Percentiles rank a stretch among this genome's conserved stretches.
These are phyloP conservation scores for Tringa solitaria DNA, from an alignment of 2,113 vertebrate genomes.

Conservation along the genomic window DNA sequence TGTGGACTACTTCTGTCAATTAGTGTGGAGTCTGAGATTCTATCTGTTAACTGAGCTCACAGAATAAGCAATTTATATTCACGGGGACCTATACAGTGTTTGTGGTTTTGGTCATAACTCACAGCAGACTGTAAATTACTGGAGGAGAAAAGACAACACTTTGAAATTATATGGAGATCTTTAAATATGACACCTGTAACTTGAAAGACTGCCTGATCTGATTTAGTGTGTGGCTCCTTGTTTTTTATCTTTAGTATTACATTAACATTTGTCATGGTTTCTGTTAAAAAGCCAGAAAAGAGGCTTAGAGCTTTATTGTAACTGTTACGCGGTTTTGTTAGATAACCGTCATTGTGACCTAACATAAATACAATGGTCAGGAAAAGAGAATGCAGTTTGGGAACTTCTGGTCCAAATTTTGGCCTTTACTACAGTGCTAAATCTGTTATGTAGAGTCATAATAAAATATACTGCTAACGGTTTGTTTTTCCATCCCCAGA, in stretches of 20 bases:
- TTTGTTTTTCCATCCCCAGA: constrained; percentile 66
- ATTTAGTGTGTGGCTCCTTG: background rate
- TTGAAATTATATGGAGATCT: background rate
- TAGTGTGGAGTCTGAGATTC: background rate
- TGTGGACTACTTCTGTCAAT: background rate
- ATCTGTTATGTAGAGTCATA: background rate
- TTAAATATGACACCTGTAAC: background rate
- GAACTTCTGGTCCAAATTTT: background rate
- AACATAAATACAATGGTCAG: background rate
- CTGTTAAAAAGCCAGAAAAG: background rate
- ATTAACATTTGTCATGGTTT: background rate
- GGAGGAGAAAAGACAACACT: background rate
- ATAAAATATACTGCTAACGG: background rate
- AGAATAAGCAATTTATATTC: background rate
- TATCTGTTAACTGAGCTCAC: background rate
- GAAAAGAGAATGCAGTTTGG: background rate
- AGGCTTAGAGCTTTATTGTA: background rate
- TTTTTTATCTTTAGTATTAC: background rate
- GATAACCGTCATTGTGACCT: background rate
- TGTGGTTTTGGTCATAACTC: background rate
- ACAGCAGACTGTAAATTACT: background rate
- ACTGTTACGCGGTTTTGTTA: background rate
- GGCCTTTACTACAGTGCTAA: background rate
- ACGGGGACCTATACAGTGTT: background rate
- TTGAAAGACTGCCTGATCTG: background rate